Evolutionary conservation across 2,113 vertebrate genomes (phyloP), one percentile per base, ranked within the genome.

Genomic region (Chinchilla lanigera): DNA sequence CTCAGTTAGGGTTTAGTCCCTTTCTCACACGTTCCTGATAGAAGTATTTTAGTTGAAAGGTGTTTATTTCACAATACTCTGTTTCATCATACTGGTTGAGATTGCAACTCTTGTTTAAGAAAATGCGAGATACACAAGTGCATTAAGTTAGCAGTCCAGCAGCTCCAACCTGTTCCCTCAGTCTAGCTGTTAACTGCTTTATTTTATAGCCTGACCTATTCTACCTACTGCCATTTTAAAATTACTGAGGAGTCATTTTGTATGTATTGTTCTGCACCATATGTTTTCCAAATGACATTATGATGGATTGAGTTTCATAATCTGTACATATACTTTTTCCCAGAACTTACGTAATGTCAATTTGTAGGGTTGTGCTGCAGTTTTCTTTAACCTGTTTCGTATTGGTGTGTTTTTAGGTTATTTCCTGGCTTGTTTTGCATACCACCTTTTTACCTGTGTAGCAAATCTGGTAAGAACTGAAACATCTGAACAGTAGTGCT

Each of bases 371-470:
- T 63, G 19, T 54, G 60, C 69, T 86, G 24, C 10, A 86, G 14
- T 75, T 81, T 75, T 67, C 33, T 41, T 52, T 54, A 71, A 54
- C 61, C 60, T 24, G 1, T 24, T 92, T 4, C 19, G 44, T 19
- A 1, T 8, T 22, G 80, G 33, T 95, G 71, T 67, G 12, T 58
- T 82, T 96, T 89, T 93, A 52, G 78, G 35, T 86, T 83, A 75
- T 86, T 61, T 86, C 47, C 58, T 71, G 65, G 28, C 58, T 86
- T 89, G 63, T 90, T 95, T 93, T 82, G 75, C 81, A 44, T 10
- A 63, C 44, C 1, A 35, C 54, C 38, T 94, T 88, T 50, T 47
- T 82, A 83, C 16, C 0, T 58, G 81, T n/a, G n/a, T 82, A 30
- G 26, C 60, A 84, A 30, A 61, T 44, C 71, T 75, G 71, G 71